Base-by-base conservation (phyloP, 2,888 invertebrate genomes). In the Aphodius sticticus region DNA sequence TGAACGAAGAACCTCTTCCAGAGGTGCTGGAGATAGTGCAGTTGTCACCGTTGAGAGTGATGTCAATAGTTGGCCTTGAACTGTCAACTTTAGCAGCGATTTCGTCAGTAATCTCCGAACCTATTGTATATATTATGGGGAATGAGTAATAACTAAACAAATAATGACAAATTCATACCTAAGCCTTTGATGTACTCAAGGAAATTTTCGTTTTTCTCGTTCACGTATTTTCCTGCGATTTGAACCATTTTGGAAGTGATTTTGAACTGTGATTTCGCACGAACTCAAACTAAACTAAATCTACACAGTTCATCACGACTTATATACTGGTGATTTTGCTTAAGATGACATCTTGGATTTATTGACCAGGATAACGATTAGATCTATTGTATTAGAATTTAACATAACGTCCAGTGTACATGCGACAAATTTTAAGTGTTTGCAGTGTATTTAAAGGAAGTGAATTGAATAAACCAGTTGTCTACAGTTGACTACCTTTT, bases 151-250 rank as follows among this genome's bases (percentile, higher is more conserved):
- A 71, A 15, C 14, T 5, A 71, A 71, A 71, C 16, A 6, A 15
- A 15, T 16, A 16, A 1, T 12, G 15, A 14, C 6, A 16, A 15
- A 71, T 16, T 53, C 83, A 82, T 83, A 85, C 86, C 85, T 38
- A 83, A 75, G 16, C 80, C 82, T 15, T 79, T 74, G 7, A 86
- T 72, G 35, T 84, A 82, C 76, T 82, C 84, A 1, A 80, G 77
- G 76, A 84, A 85, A 26, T 86, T 86, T 71, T 85, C 85, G 77
- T 84, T 85, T 70, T 82, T 83, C 76, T 82, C 81, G 16, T 82
- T 77, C 78, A 84, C 72, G 81, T 85, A 85, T 79, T 80, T 84
- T 79, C 85, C 85, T 15, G 81, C 78, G 37, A 85, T 82, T 78
- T 84, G 83, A 74, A 81, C 84, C 85, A 85, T 85, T 77, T 82